Evolutionary conservation across 1,140 invertebrate species (phyloP), one percentile per base, ranked within the genome.

Genomic region (Euwallacea fornicatus): DNA sequence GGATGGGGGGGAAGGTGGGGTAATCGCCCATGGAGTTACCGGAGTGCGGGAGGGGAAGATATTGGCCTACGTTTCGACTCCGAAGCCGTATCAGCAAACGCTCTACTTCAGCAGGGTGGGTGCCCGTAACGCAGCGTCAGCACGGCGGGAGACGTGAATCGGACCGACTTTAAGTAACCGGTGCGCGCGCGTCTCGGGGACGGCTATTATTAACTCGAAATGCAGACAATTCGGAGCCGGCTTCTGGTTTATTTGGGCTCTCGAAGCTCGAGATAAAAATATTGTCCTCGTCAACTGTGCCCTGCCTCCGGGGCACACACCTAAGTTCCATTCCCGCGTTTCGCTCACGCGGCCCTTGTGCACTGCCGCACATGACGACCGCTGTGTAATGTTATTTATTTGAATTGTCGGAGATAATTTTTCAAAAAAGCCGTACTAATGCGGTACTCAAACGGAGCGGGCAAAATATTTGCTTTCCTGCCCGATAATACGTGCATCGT

Each of bases 61-160:
- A 50, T 86, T 94, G n/a, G 90, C 90, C 66, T 94, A 92, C 76
- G 80, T 94, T 15, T 89, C 93, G 72, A 88, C 86, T 60, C 85
- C 92, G 3, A 84, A 88, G 69, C 88, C 90, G 7, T 73, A 92
- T 33, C 78, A 80, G 63, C 79, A 80, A 63, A 78, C 76, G 9
- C 63, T 80, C 15, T 80, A 80, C 47, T 80, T 80, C 65, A 79
- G 78, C 44, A 73, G 79, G 64, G 78, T 79, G 74, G 76, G 77
- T 73, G 13, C 42, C 4, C 21, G 4, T 33, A 33, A 2, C 21
- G 4, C 4, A 10, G 9, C 0, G 13, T 58, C 15, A 56, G 21
- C 4, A 33, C 21, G 4, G 21, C 21, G 21, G 21, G 4, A 33
- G 4, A 33, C 4, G 21, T 33, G 4, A 33, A 33, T 33, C 4